Base-by-base conservation (phyloP, 2,888 invertebrate species). In the Seira musarum region DNA sequence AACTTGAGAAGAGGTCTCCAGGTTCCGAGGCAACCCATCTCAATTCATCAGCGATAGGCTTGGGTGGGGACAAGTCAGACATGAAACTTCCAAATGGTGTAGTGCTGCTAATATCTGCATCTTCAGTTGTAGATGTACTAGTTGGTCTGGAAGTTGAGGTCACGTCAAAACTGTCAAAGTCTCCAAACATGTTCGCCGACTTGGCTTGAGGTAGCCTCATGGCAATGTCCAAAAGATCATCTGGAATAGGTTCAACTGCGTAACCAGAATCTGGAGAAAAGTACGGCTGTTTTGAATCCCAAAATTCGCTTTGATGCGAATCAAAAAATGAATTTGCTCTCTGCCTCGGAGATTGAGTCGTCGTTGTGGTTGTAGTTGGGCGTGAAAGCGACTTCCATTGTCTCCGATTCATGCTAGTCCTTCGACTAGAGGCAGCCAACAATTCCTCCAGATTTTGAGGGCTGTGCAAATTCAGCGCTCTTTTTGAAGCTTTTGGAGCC, bases 211-310 rank as follows among this genome's bases (percentile, higher is more conserved):
- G 77, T 6, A 71, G 8, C 13, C 66, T 22, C 77, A 78, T 78
- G 13, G 77, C 77, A 60, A 78, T 57, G n/a, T 70, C 70, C 5
- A 78, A 46, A 1, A 78, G 19, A 21, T 78, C 77, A 49, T 78
- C 77, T 0, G 77, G 77, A 46, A 78, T 78, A 5, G 77, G 77
- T n/a, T 78, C 77, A 0, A 78, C 77, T 13, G 77, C 77, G 25
- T 71, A 78, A 15, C 77, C 77, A 3, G 77, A 66, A 5, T 71
- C 71, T 2, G 77, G 66, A 40, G 70, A 71, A n/a, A 78, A 78
- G 13, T 74, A 67, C 6, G 63, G 6, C 0, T 70, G 66, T 13
- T 65, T 70, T 24, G 65, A 5, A 19, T 78, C 71, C 71, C 66
- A 78, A 60, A 71, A 71, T 46, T 78, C 71, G 5, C 25, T 30